phyloP scores from a whole-genome alignment of 92 coral and sea anemone species.

The Porites cylindrica region DNA sequence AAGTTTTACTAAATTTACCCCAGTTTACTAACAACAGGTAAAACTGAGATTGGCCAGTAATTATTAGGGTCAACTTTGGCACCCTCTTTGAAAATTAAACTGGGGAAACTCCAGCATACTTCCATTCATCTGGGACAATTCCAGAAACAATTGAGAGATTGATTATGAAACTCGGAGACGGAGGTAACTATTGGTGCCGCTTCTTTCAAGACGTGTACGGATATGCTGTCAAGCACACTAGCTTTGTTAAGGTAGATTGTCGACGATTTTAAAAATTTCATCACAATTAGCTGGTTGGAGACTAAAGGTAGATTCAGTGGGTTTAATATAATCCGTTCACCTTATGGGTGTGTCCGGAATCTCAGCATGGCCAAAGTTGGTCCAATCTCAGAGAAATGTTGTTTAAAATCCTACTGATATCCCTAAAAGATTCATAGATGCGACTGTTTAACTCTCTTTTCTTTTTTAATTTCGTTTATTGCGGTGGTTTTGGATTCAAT shows the following conservation, averaged over 20 bases:
- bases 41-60: conserved; percentile 14
- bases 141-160: conserved; percentile 10
- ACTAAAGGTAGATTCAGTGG: not conserved
- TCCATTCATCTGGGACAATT: conserved; percentile 19
- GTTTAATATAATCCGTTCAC: conserved; percentile 1
- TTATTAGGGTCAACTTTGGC: not conserved
- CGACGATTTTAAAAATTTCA: not conserved
- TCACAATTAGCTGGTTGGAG: not conserved
- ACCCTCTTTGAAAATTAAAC: not conserved
- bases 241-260: not conserved
- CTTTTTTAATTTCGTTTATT: too few species aligned
- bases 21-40: conserved; percentile 8
- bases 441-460: too few species aligned
- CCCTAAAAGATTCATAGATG: too few species aligned
- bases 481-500: too few species aligned
- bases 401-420: too few species aligned
- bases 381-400: not conserved
- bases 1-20: too few species aligned
- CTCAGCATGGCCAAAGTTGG: not conserved
- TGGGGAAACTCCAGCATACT: conserved; percentile 15
- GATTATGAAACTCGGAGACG: not conserved
- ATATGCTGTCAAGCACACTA: conserved; percentile 4
- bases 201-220: not conserved
- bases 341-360: conserved; percentile 9
- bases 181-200: conserved; percentile 3